Conservation (phyloP, 2,797 vertebrate genomes). For the Melanotaenia parkinsoni region DNA sequence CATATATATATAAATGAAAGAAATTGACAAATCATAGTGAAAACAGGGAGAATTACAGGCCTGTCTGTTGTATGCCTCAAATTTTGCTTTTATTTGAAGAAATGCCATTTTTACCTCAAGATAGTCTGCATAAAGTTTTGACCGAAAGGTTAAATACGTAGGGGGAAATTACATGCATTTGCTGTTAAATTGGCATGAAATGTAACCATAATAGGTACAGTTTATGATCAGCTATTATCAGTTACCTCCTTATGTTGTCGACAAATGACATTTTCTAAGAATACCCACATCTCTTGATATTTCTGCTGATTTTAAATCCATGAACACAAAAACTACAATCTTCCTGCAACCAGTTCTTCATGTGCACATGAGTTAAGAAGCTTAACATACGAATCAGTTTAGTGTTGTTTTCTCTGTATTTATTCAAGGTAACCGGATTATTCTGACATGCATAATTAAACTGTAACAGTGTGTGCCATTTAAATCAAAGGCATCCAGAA, state of each 20-base stretch:
- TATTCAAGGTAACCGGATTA: slow-evolving; percentile 2
- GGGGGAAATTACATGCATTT: not conserved
- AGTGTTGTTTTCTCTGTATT: not conserved
- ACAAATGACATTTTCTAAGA: not conserved
- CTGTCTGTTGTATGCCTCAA: no score
- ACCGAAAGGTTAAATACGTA: no score
- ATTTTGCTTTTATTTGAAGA: no score
- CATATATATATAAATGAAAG: no score
- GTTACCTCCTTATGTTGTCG: not conserved
- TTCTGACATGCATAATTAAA: slow-evolving; percentile 6
- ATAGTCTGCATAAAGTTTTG: no score
- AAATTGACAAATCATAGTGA: no score
- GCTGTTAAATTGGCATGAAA: not conserved
- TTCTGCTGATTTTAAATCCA: not conserved
- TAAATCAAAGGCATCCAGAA: not conserved
- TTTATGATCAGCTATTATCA: not conserved
- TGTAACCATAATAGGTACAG: not conserved
- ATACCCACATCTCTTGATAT: not conserved
- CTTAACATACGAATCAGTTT: not conserved
- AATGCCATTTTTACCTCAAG: no score
- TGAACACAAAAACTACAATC: not conserved
- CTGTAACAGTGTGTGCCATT: not conserved
- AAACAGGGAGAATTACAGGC: no score
- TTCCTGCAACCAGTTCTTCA: not conserved
- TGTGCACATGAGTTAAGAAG: not conserved